Conservation (phyloP, 2,888 invertebrate species). For the Euplexia lucipara region DNA sequence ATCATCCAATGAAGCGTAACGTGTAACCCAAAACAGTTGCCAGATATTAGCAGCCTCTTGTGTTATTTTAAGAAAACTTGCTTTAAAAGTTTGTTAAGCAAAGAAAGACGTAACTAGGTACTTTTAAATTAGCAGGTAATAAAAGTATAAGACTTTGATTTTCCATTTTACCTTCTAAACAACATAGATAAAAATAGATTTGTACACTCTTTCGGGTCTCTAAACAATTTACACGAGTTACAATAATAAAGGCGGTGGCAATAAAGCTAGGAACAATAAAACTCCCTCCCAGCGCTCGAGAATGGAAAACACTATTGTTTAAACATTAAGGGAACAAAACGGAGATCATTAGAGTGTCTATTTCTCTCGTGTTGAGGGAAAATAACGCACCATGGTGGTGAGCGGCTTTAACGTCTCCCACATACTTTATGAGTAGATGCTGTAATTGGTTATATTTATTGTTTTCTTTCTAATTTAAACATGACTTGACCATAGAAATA, state of each 20-base stretch:
- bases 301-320: conserved; percentile 68
- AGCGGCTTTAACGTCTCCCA: conserved; percentile 75
- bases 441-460: conserved; percentile 60
- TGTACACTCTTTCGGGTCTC: neutral
- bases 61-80: conserved; percentile 15
- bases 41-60: conserved; percentile 36
- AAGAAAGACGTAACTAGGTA: neutral
- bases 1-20: conserved; percentile 62
- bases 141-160: neutral
- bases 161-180: neutral
- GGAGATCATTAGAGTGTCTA: conserved; percentile 75
- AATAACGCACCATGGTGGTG: conserved; percentile 76
- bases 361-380: conserved; percentile 73
- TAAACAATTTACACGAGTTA: conserved; percentile 35
- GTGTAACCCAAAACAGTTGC: conserved; percentile 42
- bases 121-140: no score
- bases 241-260: conserved; percentile 37
- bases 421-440: conserved; percentile 78
- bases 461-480: conserved; percentile 9
- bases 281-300: conserved; percentile 13
- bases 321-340: conserved; percentile 76
- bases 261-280: conserved; percentile 44
- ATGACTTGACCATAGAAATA: neutral
- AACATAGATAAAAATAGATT: conserved; percentile 8
- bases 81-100: conserved; percentile 1